Conservation (phyloP, 2,888 invertebrate genomes). For the Dusona sp. region DNA sequence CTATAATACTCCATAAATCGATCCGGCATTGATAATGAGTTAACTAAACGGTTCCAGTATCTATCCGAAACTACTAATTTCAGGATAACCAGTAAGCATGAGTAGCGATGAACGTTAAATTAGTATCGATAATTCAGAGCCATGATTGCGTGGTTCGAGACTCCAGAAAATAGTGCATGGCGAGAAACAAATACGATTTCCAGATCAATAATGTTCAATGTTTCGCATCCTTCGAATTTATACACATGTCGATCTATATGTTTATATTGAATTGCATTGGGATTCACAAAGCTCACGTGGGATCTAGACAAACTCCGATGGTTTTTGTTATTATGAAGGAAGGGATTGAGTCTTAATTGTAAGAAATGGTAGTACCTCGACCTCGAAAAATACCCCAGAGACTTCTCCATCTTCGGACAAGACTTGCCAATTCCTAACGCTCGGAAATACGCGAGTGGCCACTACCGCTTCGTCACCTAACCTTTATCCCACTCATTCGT, state of each 20-base stretch:
- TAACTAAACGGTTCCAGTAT: neutral
- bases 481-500: slow-evolving; percentile 63
- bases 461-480: slow-evolving; percentile 44
- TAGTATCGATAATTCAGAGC: neutral
- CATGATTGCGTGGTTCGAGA: neutral
- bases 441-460: slow-evolving; percentile 30
- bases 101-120: neutral
- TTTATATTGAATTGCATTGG: slow-evolving; percentile 29
- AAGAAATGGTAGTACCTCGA: slow-evolving; percentile 58
- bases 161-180: neutral
- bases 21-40: slow-evolving; percentile 5
- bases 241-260: neutral
- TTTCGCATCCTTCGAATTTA: slow-evolving; percentile 13
- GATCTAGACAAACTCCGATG: slow-evolving; percentile 25
- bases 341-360: slow-evolving; percentile 60
- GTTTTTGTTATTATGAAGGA: slow-evolving; percentile 35
- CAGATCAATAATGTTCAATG: slow-evolving; percentile 13
- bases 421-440: slow-evolving; percentile 50
- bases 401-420: slow-evolving; percentile 31
- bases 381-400: slow-evolving; percentile 52
- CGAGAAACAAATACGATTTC: slow-evolving; percentile 24
- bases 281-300: slow-evolving; percentile 21
- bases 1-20: neutral
- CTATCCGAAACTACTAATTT: neutral
- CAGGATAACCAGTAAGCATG: neutral